Evolutionary conservation across 2,113 vertebrate species (phyloP).

Genomic region (Dasyornis broadbenti): DNA sequence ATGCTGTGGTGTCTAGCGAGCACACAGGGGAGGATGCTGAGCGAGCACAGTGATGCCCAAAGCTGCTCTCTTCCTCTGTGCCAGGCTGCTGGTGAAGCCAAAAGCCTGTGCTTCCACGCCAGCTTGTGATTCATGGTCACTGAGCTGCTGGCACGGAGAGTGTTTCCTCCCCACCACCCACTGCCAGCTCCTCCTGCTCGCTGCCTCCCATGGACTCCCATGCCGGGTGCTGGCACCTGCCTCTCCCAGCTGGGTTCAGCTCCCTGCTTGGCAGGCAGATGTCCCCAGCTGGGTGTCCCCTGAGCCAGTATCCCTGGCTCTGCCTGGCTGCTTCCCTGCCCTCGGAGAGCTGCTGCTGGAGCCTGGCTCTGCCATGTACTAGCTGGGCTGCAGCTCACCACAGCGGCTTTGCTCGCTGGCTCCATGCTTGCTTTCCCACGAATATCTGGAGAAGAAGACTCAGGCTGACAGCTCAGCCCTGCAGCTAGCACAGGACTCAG

Average conservation of each 20-base stretch:
- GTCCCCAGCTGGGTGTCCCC: not conserved
- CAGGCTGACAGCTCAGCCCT: not conserved
- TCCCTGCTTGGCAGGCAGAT: not conserved
- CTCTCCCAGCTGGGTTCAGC: constrained; percentile 4
- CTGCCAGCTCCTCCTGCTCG: not conserved
- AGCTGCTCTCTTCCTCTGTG: not conserved
- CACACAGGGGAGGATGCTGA: not conserved
- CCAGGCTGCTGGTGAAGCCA: not conserved
- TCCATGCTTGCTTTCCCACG: not conserved
- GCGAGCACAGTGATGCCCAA: not conserved
- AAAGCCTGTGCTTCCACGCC: not conserved
- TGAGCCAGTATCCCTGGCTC: not conserved
- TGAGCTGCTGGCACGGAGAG: not conserved
- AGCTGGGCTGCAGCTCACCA: not conserved
- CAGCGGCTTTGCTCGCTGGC: not conserved
- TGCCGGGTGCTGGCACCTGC: not conserved
- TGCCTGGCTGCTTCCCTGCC: not conserved
- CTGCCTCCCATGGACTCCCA: not conserved
- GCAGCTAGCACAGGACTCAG: not conserved
- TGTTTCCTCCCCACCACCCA: not conserved
- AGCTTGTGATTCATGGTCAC: not conserved
- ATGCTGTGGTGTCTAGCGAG: fast-evolving
- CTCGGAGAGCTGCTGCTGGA: not conserved
- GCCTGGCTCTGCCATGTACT: not conserved
- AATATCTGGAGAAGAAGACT: not conserved